Base-by-base conservation (phyloP, 2,113 vertebrate genomes). In the Phaetusa simplex region DNA sequence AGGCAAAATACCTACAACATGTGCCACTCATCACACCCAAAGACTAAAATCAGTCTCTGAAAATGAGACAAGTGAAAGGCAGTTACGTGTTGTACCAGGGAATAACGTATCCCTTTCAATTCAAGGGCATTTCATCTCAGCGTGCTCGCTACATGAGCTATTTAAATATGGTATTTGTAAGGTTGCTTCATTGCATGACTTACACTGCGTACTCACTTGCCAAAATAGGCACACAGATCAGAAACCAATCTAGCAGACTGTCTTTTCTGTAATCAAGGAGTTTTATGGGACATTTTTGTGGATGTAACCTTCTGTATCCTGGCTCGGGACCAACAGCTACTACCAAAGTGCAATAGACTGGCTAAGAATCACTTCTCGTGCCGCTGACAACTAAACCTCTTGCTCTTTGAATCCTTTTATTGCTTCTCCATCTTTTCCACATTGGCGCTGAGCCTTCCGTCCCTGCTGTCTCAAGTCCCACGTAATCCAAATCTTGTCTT, bases 1-100 rank as follows among this genome's bases (percentile, higher is more conserved):
- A 90, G 81, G 93, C 86, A 95, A 90, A 95, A 90, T 82, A 77
- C 49, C 78, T 91, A 52, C 52, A 76, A 74, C 49, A 45, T 69
- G 73, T 93, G 82, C 84, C 61, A 92, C 86, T 94, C 81, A 59
- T 85, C 2, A 0, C 49, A 88, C 73, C 53, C 59, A 62, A 89
- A 87, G 81, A 72, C 70, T 85, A 43, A 76, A 78, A 82, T 45
- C 53, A 40, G 29, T 61, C 59, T 66, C 47, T 79, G 11, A 90
- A 86, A 94, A 79, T 15, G 56, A 95, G 86, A 74, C 38, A 84
- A 81, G 84, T 79, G 77, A 93, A 93, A 92, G 61, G 58, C 65
- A 92, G 64, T 42, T 86, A 24, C 53, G 21, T 3, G 16, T n/a
- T 59, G 66, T 61, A 52, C 52, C 34, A 61, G 23, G 43, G 61